phyloP scores from a whole-genome alignment of 2,113 vertebrate species.

The Scophthalmus maximus region DNA sequence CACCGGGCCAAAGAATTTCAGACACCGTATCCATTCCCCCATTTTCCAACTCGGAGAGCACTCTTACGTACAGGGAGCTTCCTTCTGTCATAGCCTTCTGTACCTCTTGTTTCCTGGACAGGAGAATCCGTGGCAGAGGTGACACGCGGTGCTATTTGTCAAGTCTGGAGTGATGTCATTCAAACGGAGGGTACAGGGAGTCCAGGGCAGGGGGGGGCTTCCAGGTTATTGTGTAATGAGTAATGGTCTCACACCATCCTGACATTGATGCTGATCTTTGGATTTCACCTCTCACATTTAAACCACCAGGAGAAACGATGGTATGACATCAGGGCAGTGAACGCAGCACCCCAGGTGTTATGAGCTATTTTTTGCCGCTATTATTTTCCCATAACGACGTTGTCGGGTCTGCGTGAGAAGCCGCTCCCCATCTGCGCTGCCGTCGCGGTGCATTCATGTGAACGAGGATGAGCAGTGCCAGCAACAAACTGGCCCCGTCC shows the following conservation, averaged over 20 bases:
- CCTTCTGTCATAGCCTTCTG: conserved; percentile 19
- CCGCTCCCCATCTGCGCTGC: not conserved
- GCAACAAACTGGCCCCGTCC: conserved; percentile 27
- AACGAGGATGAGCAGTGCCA: conserved; percentile 3
- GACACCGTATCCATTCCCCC: not conserved
- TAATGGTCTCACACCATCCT: conserved; percentile 7
- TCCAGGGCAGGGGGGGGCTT: not conserved
- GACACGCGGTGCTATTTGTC: conserved; percentile 10
- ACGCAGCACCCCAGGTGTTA: too few species aligned
- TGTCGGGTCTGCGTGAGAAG: too few species aligned
- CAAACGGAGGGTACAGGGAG: not conserved
- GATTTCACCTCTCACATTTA: not conserved
- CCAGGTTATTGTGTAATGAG: not conserved
- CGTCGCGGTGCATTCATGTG: conserved; percentile 41
- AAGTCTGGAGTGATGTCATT: conserved; percentile 6
- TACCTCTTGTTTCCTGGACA: conserved; percentile 52
- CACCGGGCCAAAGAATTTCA: conserved; percentile 6
- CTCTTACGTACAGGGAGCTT: conserved; percentile 11
- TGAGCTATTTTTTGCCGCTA: too few species aligned
- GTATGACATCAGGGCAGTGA: too few species aligned
- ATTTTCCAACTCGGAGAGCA: conserved; percentile 9
- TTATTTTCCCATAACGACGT: conserved; percentile 7
- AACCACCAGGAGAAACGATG: too few species aligned
- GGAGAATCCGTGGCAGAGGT: conserved; percentile 26
- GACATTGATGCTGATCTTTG: not conserved